Conservation (phyloP, 2,797 vertebrate species). For the Alcedo quadribrachys region DNA sequence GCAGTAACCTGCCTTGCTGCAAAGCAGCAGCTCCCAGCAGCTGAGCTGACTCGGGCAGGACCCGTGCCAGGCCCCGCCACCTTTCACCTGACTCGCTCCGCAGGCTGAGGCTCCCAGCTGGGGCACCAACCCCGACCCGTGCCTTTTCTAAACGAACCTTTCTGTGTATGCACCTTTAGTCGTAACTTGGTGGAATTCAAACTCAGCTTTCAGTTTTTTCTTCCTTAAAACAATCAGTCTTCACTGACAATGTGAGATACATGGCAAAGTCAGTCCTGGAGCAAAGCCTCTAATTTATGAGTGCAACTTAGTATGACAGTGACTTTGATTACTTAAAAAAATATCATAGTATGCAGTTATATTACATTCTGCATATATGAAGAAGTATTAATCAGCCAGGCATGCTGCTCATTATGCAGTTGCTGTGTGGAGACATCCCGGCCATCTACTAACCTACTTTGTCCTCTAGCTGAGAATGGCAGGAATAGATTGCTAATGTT, state of each 20-base stretch:
- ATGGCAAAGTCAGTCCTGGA: background rate
- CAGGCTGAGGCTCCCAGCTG: background rate
- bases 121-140: background rate
- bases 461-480: background rate
- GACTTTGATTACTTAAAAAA: background rate
- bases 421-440: background rate
- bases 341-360: background rate
- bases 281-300: background rate
- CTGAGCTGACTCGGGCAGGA: background rate
- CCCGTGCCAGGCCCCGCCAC: background rate
- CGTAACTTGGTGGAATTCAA: background rate
- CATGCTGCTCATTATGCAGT: background rate
- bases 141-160: background rate
- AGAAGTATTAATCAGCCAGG: background rate
- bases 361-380: background rate
- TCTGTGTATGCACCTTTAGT: background rate
- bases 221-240: background rate
- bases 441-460: conserved; percentile 11
- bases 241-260: background rate
- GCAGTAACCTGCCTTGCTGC: background rate
- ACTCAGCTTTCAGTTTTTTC: background rate
- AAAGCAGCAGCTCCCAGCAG: background rate
- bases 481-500: background rate
- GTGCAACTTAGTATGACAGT: background rate
- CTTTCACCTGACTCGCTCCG: background rate